phyloP scores from a whole-genome alignment of 2,797 vertebrate genomes.

The Pseudochirops corinnae region DNA sequence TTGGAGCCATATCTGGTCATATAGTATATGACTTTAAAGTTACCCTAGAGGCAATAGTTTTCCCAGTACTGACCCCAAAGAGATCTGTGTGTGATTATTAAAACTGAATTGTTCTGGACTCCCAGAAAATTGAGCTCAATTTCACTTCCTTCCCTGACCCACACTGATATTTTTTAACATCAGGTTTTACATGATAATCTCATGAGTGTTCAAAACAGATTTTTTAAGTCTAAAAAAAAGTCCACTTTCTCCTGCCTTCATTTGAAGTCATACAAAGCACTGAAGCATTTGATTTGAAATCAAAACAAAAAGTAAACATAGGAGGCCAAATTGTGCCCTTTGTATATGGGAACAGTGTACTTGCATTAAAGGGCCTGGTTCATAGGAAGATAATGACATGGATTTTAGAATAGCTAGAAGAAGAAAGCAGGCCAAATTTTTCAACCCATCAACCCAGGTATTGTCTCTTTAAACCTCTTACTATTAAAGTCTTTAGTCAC shows the following conservation, averaged over 20 bases:
- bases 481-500: not conserved
- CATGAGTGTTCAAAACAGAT: slow-evolving; percentile 35
- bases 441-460: slow-evolving; percentile 48
- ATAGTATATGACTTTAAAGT: not conserved
- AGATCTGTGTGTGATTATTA: not conserved
- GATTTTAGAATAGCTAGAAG: slow-evolving; percentile 30
- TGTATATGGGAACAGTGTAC: not conserved
- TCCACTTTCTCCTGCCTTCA: slow-evolving; percentile 33
- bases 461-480: slow-evolving; percentile 53
- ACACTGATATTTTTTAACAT: not conserved
- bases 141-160: not conserved
- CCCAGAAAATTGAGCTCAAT: not conserved
- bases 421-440: slow-evolving; percentile 56
- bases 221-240: slow-evolving; percentile 50
- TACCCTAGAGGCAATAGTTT: not conserved
- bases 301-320: slow-evolving; percentile 62
- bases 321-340: slow-evolving; percentile 18
- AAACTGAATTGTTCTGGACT: not conserved
- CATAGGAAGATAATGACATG: slow-evolving; percentile 44
- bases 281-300: slow-evolving; percentile 60
- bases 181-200: slow-evolving; percentile 11
- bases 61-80: not conserved
- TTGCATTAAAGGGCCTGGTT: slow-evolving; percentile 43
- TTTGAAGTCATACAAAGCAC: slow-evolving; percentile 61
- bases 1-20: not conserved